Conservation (phyloP, 1,140 invertebrate species). For the Bombus pascuorum region DNA sequence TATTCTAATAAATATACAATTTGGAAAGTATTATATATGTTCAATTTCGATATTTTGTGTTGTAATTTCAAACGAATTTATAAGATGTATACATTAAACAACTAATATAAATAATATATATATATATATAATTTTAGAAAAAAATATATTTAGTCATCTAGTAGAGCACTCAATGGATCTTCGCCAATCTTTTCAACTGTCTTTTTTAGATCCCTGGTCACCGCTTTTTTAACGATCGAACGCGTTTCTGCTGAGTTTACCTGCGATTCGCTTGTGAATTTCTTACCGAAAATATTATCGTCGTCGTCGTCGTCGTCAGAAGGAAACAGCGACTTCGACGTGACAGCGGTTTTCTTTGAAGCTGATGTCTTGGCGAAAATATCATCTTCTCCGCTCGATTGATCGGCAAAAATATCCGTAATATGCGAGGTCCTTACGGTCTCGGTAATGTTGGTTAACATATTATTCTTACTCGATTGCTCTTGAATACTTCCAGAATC, state of each 20-base stretch:
- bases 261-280: conserved; percentile 24
- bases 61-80: conserved; percentile 1
- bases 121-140: neutral
- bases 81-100: neutral
- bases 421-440: conserved; percentile 61
- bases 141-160: conserved; percentile 70
- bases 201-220: conserved; percentile 77
- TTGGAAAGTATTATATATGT: neutral
- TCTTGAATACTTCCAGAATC: conserved; percentile 36
- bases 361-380: conserved; percentile 69
- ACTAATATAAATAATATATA: conserved; percentile 35
- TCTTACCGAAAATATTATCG: conserved; percentile 70
- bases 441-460: conserved; percentile 10
- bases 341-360: conserved; percentile 32
- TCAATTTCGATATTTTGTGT: neutral
- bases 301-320: conserved; percentile 68
- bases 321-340: conserved; percentile 61
- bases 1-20: conserved; percentile 28
- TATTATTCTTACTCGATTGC: conserved; percentile 1
- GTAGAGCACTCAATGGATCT: conserved; percentile 77
- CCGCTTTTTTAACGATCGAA: conserved; percentile 68
- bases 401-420: conserved; percentile 76
- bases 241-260: conserved; percentile 34
- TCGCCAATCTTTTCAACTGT: conserved; percentile 78
- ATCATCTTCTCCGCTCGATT: conserved; percentile 75